These are phyloP conservation scores for Calephelis virginiensis DNA, from an alignment of 1,140 invertebrate genomes.

Conservation along the genomic window DNA sequence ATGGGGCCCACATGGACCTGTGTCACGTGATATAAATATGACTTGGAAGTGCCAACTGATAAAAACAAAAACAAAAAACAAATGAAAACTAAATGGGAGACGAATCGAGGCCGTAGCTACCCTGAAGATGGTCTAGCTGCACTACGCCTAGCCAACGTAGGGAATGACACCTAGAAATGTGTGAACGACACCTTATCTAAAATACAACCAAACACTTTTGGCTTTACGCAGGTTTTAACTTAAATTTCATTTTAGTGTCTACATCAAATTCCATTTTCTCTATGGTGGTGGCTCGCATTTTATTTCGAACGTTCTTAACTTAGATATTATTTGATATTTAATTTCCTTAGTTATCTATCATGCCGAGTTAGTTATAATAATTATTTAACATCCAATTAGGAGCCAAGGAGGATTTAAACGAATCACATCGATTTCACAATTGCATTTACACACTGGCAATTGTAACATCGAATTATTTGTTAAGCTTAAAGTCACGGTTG, in stretches of 20 bases:
- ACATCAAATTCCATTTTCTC: slow-evolving; percentile 52
- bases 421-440: slow-evolving; percentile 43
- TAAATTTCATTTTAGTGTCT: slow-evolving; percentile 35
- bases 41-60: slow-evolving; percentile 60
- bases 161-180: slow-evolving; percentile 46
- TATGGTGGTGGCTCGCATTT: slow-evolving; percentile 60
- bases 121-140: slow-evolving; percentile 52
- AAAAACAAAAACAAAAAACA: slow-evolving; percentile 50
- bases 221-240: slow-evolving; percentile 22
- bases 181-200: slow-evolving; percentile 25
- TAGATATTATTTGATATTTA: slow-evolving; percentile 33
- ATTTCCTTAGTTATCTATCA: slow-evolving; percentile 61
- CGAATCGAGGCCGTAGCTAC: slow-evolving; percentile 62
- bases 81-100: slow-evolving; percentile 44
- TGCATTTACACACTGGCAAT: slow-evolving; percentile 42
- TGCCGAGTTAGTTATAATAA: slow-evolving; percentile 52
- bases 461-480: slow-evolving; percentile 44
- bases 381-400: slow-evolving; percentile 50
- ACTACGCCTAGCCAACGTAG: slow-evolving; percentile 63
- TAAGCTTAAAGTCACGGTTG: slow-evolving; percentile 53
- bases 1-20: slow-evolving; percentile 46
- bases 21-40: slow-evolving; percentile 71
- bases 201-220: slow-evolving; percentile 23
- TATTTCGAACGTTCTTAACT: slow-evolving; percentile 34
- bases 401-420: slow-evolving; percentile 58